Evolutionary conservation across 2,888 invertebrate genomes (phyloP).

Genomic region (Phortica magna): DNA sequence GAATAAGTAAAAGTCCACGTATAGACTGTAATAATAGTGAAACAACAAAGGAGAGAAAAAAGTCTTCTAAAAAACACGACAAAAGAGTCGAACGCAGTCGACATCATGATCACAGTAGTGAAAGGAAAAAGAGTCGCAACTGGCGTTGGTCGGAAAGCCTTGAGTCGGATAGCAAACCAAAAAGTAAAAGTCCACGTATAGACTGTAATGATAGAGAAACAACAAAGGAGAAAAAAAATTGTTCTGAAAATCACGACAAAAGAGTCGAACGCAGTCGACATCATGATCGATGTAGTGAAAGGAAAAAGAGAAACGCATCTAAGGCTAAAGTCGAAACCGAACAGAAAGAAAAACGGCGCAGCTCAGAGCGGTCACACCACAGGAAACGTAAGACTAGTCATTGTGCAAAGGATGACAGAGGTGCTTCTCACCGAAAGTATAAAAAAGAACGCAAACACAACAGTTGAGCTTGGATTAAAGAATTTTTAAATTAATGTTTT

Average conservation of each 20-base stretch:
- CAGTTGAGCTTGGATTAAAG: not conserved
- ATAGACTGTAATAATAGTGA: not conserved
- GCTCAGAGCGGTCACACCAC: not conserved
- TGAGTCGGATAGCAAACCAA: constrained; percentile 74
- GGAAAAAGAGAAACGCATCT: not conserved
- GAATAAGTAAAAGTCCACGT: not conserved
- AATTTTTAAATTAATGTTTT: not conserved
- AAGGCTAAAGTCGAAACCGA: not conserved
- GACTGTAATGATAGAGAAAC: not conserved
- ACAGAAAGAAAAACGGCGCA: not conserved
- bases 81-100: constrained; percentile 4
- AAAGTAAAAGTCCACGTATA: not conserved
- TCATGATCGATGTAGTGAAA: constrained; percentile 17
- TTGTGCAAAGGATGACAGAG: not conserved
- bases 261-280: constrained; percentile 7
- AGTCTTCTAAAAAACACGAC: not conserved
- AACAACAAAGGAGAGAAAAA: not conserved
- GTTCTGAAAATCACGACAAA: not conserved
- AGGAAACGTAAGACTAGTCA: not conserved
- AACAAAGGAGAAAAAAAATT: not conserved
- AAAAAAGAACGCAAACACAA: no score
- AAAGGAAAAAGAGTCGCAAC: constrained; percentile 73
- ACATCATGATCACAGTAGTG: constrained; percentile 14
- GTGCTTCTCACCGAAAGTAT: no score
- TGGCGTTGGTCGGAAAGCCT: constrained; percentile 91